Evolutionary conservation across 64 coral and sea anemone species (phyloP).

Genomic region (Astreopora myriophthalma): DNA sequence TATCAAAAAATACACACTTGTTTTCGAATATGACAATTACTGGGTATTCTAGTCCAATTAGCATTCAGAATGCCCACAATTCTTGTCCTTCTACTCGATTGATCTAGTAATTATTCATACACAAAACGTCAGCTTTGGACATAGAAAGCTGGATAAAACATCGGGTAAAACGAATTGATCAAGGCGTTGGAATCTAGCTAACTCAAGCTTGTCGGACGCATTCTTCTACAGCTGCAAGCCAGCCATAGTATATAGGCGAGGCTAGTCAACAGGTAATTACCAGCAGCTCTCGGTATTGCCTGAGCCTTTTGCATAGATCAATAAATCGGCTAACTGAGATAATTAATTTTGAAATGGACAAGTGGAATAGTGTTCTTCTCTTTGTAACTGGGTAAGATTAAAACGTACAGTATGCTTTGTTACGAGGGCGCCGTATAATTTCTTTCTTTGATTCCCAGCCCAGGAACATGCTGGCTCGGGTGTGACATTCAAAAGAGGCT

Average conservation of each 20-base stretch:
- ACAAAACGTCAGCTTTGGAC: constrained; percentile 20
- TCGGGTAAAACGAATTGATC: constrained; percentile 37
- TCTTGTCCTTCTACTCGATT: constrained; percentile 28
- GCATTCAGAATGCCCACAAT: constrained; percentile 65
- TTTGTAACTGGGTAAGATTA: constrained; percentile 68
- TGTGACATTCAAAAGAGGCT: constrained; percentile 19
- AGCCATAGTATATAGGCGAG: background rate
- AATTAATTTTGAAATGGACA: constrained; percentile 87
- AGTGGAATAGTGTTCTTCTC: constrained; percentile 79
- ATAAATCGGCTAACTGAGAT: constrained; percentile 83
- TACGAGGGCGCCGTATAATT: constrained; percentile 58
- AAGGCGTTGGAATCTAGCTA: background rate
- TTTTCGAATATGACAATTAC: constrained; percentile 86
- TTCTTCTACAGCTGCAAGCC: constrained; percentile 22
- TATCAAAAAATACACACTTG: constrained; percentile 69
- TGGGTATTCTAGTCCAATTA: constrained; percentile 79
- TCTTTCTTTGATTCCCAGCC: constrained; percentile 48
- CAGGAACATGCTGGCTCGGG: constrained; percentile 41
- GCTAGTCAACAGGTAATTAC: constrained; percentile 26
- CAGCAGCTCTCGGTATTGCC: background rate
- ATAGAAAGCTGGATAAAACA: constrained; percentile 54
- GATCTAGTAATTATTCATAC: constrained; percentile 86
- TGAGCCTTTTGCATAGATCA: constrained; percentile 78
- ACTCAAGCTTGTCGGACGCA: background rate
- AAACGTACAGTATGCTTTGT: constrained; percentile 83